Percentiles rank a stretch among this genome's conserved stretches.
These are phyloP conservation scores for Serrognathus titanus DNA, from an alignment of 2,888 invertebrate genomes.

Conservation along the genomic window DNA sequence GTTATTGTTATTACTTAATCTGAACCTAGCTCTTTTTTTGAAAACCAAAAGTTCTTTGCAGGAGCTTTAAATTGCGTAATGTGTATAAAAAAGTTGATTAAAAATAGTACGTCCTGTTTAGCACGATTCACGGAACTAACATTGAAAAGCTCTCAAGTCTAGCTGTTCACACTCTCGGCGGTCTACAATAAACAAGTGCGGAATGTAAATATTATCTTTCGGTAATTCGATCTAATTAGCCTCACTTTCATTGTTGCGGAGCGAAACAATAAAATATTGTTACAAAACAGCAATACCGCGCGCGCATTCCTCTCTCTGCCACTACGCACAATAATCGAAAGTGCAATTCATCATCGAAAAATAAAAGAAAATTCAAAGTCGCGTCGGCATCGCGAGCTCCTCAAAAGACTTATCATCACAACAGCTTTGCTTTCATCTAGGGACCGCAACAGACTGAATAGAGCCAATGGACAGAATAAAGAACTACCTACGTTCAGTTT, in stretches of 20 bases:
- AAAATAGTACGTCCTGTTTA: too few relatives aligned
- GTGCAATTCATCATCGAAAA: not conserved
- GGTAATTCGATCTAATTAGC: too few relatives aligned
- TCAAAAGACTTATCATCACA: conserved; percentile 23
- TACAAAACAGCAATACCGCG: conserved; percentile 7
- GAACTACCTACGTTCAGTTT: conserved; percentile 21
- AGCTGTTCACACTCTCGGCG: too few relatives aligned
- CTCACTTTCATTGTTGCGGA: too few relatives aligned
- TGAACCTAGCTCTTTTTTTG: too few relatives aligned
- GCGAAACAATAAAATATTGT: too few relatives aligned
- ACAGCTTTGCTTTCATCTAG: conserved; percentile 24
- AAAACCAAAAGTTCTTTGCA: too few relatives aligned
- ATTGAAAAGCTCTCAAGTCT: not conserved
- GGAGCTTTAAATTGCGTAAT: too few relatives aligned
- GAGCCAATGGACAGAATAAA: conserved; percentile 22
- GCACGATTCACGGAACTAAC: conserved; percentile 2
- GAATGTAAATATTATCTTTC: too few relatives aligned
- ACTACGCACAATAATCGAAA: not conserved
- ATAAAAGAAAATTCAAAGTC: not conserved
- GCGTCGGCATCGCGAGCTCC: conserved; percentile 19
- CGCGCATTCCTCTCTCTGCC: not conserved
- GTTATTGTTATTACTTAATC: conserved; percentile 1
- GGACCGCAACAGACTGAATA: conserved; percentile 18
- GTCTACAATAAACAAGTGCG: too few relatives aligned
- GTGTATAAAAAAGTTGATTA: too few relatives aligned